A percentile compares a stretch with the other conserved stretches of the same genome.
Conservation (phyloP, 2,888 invertebrate species). For the Pristionchus mayeri region DNA sequence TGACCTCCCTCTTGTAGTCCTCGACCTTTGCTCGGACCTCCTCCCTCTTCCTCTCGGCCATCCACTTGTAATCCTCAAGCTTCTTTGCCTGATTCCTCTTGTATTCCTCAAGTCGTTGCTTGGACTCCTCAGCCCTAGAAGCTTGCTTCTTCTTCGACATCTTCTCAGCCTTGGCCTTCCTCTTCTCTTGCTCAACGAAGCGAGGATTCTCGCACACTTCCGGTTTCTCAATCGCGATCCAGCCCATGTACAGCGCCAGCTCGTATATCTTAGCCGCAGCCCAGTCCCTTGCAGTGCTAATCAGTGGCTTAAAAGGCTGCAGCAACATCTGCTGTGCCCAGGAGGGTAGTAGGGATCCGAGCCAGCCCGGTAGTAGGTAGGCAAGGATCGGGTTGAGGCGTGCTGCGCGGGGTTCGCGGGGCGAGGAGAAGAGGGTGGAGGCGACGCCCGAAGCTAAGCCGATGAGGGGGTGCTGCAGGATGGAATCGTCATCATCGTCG, state of each 20-base stretch:
- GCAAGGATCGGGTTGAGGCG: neutral
- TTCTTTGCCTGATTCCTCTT: neutral
- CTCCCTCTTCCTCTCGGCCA: neutral
- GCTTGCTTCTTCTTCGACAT: neutral
- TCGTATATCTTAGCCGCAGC: neutral
- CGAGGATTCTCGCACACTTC: conserved; percentile 22
- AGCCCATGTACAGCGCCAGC: neutral
- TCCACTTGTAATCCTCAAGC: conserved; percentile 15
- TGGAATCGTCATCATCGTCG: conserved; percentile 14
- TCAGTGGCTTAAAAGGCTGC: neutral
- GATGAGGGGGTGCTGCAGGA: conserved; percentile 41
- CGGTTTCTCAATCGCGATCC: conserved; percentile 21
- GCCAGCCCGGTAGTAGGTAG: conserved; percentile 15
- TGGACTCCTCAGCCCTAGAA: neutral
- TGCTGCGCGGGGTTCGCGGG: neutral
- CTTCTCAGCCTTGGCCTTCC: conserved; percentile 10
- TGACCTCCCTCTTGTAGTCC: conserved; percentile 49
- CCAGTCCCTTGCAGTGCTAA: neutral
- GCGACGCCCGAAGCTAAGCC: conserved; percentile 39
- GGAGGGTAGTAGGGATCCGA: neutral
- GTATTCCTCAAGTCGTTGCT: conserved; percentile 19
- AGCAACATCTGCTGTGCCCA: conserved; percentile 18
- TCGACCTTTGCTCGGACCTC: neutral
- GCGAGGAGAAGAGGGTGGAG: neutral
- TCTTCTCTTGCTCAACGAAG: neutral